A percentile compares a stretch with the other conserved stretches of the same genome.
These are phyloP conservation scores for Ophion obscuratus DNA, from an alignment of 2,888 invertebrate species.

Conservation along the genomic window DNA sequence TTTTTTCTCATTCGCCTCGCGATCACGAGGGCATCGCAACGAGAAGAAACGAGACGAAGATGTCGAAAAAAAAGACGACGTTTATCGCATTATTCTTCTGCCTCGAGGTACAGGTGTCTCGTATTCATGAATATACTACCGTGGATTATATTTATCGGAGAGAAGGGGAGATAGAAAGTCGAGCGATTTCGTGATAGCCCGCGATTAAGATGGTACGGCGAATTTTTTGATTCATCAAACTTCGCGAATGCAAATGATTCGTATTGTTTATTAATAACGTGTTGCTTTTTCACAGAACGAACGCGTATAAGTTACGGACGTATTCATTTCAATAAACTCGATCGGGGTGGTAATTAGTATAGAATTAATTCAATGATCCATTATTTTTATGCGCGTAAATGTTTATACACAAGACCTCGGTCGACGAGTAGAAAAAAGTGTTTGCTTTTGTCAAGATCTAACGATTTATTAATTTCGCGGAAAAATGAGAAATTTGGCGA, in stretches of 20 bases:
- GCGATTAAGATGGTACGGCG: conserved; percentile 2
- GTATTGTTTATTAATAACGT: neutral
- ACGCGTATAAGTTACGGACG: neutral
- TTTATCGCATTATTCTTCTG: conserved; percentile 46
- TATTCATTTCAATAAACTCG: too few relatives aligned
- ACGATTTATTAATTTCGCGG: conserved; percentile 24
- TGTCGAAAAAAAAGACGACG: conserved; percentile 29
- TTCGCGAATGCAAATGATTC: neutral
- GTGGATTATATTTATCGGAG: conserved; percentile 12
- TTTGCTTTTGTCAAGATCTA: too few relatives aligned
- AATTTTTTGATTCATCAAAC: neutral
- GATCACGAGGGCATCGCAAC: conserved; percentile 27
- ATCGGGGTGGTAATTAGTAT: too few relatives aligned
- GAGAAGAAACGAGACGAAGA: conserved; percentile 24
- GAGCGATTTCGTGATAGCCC: conserved; percentile 24
- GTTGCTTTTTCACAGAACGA: neutral
- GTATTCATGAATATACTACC: conserved; percentile 19
- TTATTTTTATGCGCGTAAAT: too few relatives aligned
- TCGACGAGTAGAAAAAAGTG: too few relatives aligned
- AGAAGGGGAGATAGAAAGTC: conserved; percentile 33
- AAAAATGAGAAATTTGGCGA: conserved; percentile 23
- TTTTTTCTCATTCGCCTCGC: conserved; percentile 43
- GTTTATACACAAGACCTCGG: too few relatives aligned
- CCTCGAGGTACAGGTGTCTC: conserved; percentile 45
- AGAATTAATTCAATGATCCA: too few relatives aligned